These are phyloP conservation scores for Hepsetus odoe DNA, from an alignment of 2,113 vertebrate species.

Conservation along the genomic window DNA sequence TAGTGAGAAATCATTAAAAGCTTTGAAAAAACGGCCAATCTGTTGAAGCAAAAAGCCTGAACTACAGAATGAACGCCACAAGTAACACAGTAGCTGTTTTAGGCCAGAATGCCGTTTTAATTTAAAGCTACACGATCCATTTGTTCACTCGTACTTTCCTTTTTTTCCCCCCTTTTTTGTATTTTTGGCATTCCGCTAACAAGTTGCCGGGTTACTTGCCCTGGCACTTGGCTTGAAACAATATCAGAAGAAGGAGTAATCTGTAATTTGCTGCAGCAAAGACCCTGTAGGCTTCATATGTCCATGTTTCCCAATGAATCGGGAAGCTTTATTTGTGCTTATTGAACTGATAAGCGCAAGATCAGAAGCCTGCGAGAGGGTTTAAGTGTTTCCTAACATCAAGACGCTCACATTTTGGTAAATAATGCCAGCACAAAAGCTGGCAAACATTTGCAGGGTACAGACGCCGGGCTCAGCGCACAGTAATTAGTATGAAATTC, in stretches of 20 bases:
- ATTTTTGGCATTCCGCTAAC: neutral
- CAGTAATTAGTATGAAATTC: conserved; percentile 49
- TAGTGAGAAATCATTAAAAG: no score
- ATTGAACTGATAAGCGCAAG: neutral
- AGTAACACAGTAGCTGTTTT: no score
- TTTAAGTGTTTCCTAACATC: conserved; percentile 3
- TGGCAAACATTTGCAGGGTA: conserved; percentile 32
- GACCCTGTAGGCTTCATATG: neutral
- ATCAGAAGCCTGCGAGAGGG: neutral
- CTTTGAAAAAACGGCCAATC: no score
- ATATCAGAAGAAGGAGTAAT: neutral
- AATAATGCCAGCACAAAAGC: conserved; percentile 27
- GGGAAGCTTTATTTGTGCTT: neutral
- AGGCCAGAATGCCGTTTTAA: no score
- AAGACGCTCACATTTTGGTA: conserved; percentile 10
- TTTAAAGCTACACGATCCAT: neutral
- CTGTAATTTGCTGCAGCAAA: conserved; percentile 9
- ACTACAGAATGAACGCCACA: no score
- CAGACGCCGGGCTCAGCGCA: conserved; percentile 11
- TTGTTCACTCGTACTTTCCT: neutral
- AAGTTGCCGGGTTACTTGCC: neutral
- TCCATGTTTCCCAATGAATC: neutral
- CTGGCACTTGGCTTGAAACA: neutral
- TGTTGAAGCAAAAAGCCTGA: no score
- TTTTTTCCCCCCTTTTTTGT: neutral